phyloP scores from a whole-genome alignment of 2,888 invertebrate species.

The Schrankia costaestrigalis region DNA sequence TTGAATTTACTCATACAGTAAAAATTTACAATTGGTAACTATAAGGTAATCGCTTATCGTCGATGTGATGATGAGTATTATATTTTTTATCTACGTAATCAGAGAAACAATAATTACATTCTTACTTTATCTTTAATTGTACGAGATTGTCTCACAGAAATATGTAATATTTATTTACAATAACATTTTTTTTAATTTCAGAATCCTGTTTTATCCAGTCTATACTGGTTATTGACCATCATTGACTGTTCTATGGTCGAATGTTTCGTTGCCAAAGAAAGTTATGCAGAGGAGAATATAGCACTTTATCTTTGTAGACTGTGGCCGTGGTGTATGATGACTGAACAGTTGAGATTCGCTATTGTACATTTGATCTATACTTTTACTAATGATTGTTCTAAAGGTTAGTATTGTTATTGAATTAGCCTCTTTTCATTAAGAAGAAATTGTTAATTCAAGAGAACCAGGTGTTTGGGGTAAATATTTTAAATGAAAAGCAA shows the following conservation, averaged over 20 bases:
- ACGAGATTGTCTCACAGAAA: no score
- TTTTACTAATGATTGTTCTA: slow-evolving; percentile 82
- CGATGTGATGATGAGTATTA: no score
- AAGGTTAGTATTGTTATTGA: slow-evolving; percentile 64
- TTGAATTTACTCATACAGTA: no score
- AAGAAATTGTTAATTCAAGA: neutral
- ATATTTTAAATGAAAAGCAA: no score
- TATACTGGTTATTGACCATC: slow-evolving; percentile 79
- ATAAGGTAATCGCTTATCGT: no score
- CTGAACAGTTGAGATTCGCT: slow-evolving; percentile 74
- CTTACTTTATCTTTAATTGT: no score
- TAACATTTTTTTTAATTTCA: slow-evolving; percentile 30
- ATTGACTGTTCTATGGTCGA: slow-evolving; percentile 82
- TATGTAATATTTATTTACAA: neutral
- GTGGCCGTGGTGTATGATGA: slow-evolving; percentile 85
- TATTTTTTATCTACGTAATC: no score
- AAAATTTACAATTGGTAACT: no score
- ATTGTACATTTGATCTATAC: slow-evolving; percentile 81
- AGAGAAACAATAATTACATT: no score
- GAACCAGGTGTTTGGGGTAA: no score
- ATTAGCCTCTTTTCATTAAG: neutral
- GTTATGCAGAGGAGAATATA: slow-evolving; percentile 76
- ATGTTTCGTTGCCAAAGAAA: slow-evolving; percentile 75
- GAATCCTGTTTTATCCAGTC: slow-evolving; percentile 79
- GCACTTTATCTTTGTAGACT: slow-evolving; percentile 82